phyloP scores from a whole-genome alignment of 1,140 invertebrate genomes.

The Coptotermes formosanus region DNA sequence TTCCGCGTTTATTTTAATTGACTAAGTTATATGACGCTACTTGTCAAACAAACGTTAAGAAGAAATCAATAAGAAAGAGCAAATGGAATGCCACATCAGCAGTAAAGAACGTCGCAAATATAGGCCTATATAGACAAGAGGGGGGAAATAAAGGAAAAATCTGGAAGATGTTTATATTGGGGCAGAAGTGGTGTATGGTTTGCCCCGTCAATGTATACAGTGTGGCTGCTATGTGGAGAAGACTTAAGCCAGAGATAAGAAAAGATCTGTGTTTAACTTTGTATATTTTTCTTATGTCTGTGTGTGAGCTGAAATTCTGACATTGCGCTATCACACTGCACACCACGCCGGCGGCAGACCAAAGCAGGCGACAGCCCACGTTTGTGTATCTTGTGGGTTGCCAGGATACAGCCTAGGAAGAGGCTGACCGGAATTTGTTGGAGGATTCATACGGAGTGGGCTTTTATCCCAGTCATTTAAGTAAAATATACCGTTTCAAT shows the following conservation, averaged over 20 bases:
- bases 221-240: background rate
- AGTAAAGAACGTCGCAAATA: background rate
- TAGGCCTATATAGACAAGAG: background rate
- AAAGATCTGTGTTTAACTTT: background rate
- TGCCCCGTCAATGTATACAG: background rate
- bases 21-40: background rate
- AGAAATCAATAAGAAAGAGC: background rate
- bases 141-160: background rate
- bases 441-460: background rate
- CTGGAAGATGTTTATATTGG: background rate
- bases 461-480: no score
- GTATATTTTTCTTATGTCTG: background rate
- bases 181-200: background rate
- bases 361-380: background rate
- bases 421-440: background rate
- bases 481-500: no score
- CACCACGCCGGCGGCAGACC: background rate
- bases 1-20: background rate
- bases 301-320: background rate
- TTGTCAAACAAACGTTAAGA: constrained; percentile 1
- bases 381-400: background rate
- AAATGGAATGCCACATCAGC: background rate
- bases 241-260: background rate
- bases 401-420: background rate
- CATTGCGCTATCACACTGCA: background rate